Conservation (phyloP, 2,888 invertebrate species). For the Lottia gigantea region DNA sequence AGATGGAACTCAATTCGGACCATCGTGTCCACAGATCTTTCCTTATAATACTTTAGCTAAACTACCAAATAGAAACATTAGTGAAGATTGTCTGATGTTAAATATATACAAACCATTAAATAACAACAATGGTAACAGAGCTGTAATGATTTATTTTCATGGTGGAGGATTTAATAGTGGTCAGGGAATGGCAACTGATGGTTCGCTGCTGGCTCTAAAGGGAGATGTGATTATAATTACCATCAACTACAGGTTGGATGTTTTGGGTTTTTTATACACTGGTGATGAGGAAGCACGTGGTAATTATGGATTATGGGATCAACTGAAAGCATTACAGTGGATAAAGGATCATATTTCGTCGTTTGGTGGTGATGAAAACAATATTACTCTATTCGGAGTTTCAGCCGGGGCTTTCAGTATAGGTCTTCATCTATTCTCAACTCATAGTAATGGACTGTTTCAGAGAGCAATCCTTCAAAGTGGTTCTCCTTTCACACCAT, state of each 20-base stretch:
- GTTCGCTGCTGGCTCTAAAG: constrained; percentile 86
- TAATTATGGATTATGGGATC: constrained; percentile 92
- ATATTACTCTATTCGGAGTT: constrained; percentile 93
- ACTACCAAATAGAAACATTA: constrained; percentile 85
- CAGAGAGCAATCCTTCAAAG: constrained; percentile 89
- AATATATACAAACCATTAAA: constrained; percentile 83
- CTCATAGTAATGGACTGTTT: constrained; percentile 82
- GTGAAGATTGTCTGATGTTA: constrained; percentile 92
- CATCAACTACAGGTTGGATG: constrained; percentile 94
- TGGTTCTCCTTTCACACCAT: constrained; percentile 69
- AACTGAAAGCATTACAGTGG: constrained; percentile 82
- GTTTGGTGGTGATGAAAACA: constrained; percentile 80
- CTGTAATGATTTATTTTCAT: constrained; percentile 76
- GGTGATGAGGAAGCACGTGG: constrained; percentile 70
- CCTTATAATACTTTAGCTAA: constrained; percentile 33
- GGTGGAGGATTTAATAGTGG: constrained; percentile 80
- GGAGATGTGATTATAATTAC: constrained; percentile 89
- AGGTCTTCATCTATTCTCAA: constrained; percentile 79
- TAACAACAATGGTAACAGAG: neutral
- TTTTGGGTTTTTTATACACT: constrained; percentile 75
- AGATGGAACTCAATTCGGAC: constrained; percentile 84
- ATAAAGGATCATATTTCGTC: constrained; percentile 41
- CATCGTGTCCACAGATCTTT: constrained; percentile 82
- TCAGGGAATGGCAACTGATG: constrained; percentile 89
- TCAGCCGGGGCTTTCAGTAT: constrained; percentile 93